Conservation (phyloP, 1,140 invertebrate genomes). For the Drosophila athabasca region DNA sequence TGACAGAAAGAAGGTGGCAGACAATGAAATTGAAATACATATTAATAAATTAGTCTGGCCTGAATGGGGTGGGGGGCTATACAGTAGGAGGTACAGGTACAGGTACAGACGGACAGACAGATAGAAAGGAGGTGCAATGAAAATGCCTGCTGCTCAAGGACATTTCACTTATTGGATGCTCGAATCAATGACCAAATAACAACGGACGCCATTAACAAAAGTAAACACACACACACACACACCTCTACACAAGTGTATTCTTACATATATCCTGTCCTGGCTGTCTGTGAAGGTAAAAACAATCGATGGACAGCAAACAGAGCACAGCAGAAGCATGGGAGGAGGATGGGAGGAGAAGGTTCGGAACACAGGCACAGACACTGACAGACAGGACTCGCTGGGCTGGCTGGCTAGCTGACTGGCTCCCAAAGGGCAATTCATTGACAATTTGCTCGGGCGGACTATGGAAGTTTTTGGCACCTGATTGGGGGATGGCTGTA, state of each 20-base stretch:
- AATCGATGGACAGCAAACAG: slow-evolving; percentile 46
- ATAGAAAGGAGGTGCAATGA: not conserved
- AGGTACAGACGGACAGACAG: not conserved
- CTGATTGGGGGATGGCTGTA: slow-evolving; percentile 27
- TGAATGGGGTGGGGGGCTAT: too few species aligned
- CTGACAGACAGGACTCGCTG: not conserved
- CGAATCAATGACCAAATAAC: slow-evolving; percentile 67
- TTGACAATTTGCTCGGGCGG: slow-evolving; percentile 60
- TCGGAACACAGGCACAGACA: not conserved
- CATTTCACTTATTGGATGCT: slow-evolving; percentile 38
- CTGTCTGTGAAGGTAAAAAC: slow-evolving; percentile 47
- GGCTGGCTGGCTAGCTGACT: not conserved
- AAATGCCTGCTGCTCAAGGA: slow-evolving; percentile 21
- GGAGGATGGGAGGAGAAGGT: slow-evolving; percentile 6
- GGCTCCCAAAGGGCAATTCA: slow-evolving; percentile 51
- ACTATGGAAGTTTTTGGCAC: slow-evolving; percentile 45
- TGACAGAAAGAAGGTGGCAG: slow-evolving; percentile 35
- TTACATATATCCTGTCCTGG: not conserved
- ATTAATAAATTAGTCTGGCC: slow-evolving; percentile 52
- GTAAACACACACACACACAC: slow-evolving; percentile 31
- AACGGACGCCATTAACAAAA: slow-evolving; percentile 41
- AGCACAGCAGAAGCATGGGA: not conserved
- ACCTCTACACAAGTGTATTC: not conserved
- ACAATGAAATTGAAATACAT: slow-evolving; percentile 55
- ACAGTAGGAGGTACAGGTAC: not conserved